Base-by-base conservation (phyloP, 2,113 vertebrate genomes). In the Scomber colias region DNA sequence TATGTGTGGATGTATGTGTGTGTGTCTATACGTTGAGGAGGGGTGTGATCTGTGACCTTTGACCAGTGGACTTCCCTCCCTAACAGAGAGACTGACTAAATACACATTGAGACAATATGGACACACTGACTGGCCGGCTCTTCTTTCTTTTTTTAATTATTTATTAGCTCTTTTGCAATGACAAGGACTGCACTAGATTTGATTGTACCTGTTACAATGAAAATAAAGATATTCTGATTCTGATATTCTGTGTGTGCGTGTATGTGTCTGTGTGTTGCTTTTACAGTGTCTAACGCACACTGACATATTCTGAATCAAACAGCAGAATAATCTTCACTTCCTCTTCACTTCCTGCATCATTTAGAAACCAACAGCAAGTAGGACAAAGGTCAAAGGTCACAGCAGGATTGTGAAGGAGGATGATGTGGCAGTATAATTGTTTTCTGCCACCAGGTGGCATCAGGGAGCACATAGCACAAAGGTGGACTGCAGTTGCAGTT, bases 61-160 rank as follows among this genome's bases (percentile, higher is more conserved):
- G 86, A 14, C 79, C 77, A 75, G 21, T 71, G 76, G 63, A 79
- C 82, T 65, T 79, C 77, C 86, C 75, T 71, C 35, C 79, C 59
- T 74, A 65, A 82, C 59, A 69, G 44, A 81, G 53, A 65, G 24
- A 82, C 69, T 71, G 81, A 88, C 81, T 81, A 78, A 86, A 86
- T 35, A 75, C 75, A 76, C 85, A 88, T 49, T 50, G 73, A 74
- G 63, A 54, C 83, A 88, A 84, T 73, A 72, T 76, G 75, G 83
- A 64, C 69, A 63, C 56, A 21, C 50, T 49, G 65, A 45, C 63
- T 55, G 35, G 2, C 35, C 6, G 6, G 30, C 46, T 55, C 24
- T 27, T 27, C 24, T 27, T 27, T 27, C 24, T 27, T 27, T 27
- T 27, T 27, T 27, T 27, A 27, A 27, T 27, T 27, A 27, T 27